A percentile compares a stretch with the other conserved stretches of the same genome.
phyloP scores from a whole-genome alignment of 92 coral and sea anemone genomes.

The Scolanthus callimorphus region DNA sequence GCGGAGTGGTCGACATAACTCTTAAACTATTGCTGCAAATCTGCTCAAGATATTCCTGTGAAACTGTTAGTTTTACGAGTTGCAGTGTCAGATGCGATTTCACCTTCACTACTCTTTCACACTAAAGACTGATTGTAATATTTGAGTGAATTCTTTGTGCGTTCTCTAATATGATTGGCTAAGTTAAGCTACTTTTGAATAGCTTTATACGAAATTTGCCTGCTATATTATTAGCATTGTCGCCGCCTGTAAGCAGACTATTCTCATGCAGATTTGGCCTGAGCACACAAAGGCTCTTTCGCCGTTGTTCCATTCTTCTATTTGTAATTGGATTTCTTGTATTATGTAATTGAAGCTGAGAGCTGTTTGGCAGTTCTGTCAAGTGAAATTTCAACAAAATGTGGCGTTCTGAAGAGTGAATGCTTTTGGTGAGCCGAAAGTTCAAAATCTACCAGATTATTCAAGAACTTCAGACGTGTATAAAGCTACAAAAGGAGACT shows the following conservation, averaged over 20 bases:
- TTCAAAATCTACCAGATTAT: no score
- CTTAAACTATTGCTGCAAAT: background rate
- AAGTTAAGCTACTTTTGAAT: slow-evolving; percentile 42
- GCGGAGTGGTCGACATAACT: slow-evolving; percentile 38
- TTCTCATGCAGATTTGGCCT: slow-evolving; percentile 46
- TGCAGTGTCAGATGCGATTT: slow-evolving; percentile 74
- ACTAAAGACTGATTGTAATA: slow-evolving; percentile 35
- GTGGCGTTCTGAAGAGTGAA: no score
- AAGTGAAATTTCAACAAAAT: background rate
- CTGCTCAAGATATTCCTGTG: slow-evolving; percentile 4
- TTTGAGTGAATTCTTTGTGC: slow-evolving; percentile 35
- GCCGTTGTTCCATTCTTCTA: slow-evolving; percentile 29
- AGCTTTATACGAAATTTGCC: slow-evolving; percentile 19
- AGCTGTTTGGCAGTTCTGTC: slow-evolving; percentile 8
- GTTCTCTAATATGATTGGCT: slow-evolving; percentile 33
- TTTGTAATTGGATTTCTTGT: slow-evolving; percentile 43
- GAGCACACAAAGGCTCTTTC: slow-evolving; percentile 35
- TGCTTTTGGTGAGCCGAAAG: background rate
- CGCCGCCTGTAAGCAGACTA: slow-evolving; percentile 28
- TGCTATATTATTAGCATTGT: slow-evolving; percentile 54
- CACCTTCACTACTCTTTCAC: slow-evolving; percentile 63
- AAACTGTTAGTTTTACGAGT: slow-evolving; percentile 86
- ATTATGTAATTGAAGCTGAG: slow-evolving; percentile 8
- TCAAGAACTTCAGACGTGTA: no score
- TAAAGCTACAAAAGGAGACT: no score